Conservation (phyloP, 2,888 invertebrate species). For the Apamea crenata region DNA sequence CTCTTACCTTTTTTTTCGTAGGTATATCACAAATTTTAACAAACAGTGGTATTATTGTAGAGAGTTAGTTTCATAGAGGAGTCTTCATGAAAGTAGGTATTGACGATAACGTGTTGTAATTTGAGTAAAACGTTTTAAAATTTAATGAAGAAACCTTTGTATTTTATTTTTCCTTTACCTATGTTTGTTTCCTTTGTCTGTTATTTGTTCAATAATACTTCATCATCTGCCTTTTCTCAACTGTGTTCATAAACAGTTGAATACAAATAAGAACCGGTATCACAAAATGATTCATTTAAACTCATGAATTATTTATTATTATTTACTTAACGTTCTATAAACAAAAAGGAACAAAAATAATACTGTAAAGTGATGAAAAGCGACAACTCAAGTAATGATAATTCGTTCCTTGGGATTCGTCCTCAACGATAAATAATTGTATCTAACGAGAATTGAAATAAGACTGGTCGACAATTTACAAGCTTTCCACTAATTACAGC, state of each 20-base stretch:
- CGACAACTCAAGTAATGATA: constrained; percentile 20
- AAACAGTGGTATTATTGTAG: not conserved
- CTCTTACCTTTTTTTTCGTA: not conserved
- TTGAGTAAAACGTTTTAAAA: not conserved
- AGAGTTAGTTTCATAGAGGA: not conserved
- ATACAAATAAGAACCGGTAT: not conserved
- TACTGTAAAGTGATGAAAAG: not conserved
- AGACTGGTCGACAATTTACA: constrained; percentile 23
- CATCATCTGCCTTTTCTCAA: not conserved
- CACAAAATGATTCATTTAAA: not conserved
- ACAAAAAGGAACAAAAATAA: constrained; percentile 13
- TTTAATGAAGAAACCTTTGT: not conserved
- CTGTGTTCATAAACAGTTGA: not conserved
- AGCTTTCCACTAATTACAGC: constrained; percentile 35
- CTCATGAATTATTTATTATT: constrained; percentile 6
- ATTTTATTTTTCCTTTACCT: not conserved
- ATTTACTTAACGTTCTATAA: not conserved
- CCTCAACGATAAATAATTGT: constrained; percentile 36
- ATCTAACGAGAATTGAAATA: constrained; percentile 42
- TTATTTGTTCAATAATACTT: no score
- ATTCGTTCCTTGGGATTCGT: constrained; percentile 7
- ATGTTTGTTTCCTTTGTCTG: not conserved
- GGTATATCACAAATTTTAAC: not conserved
- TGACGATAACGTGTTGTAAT: not conserved
- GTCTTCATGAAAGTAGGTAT: not conserved